phyloP scores from a whole-genome alignment of 2,888 invertebrate species.

The Monopis laevigella region DNA sequence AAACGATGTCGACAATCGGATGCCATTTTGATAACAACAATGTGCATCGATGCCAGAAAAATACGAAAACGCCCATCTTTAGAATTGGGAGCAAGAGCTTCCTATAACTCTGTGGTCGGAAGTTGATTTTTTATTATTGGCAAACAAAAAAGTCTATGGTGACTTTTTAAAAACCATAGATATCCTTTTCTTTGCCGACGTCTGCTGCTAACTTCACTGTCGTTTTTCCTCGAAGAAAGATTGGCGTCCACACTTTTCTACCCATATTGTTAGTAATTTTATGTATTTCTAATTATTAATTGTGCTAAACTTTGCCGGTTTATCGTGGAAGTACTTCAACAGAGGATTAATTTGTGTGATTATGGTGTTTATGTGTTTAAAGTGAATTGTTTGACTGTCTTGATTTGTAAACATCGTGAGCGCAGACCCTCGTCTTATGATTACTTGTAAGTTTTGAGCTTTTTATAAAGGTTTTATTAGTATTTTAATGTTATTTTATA shows the following conservation, averaged over 20 bases:
- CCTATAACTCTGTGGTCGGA: no score
- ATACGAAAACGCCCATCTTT: no score
- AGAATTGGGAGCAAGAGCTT: no score
- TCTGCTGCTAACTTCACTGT: conserved; percentile 49
- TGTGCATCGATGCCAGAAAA: no score
- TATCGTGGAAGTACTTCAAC: no score
- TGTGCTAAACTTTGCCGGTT: no score
- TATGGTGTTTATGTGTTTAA: conserved; percentile 42
- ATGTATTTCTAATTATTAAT: conserved; percentile 36
- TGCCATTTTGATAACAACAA: no score
- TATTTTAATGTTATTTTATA: not conserved
- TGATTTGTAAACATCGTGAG: conserved; percentile 63
- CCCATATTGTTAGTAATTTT: conserved; percentile 46
- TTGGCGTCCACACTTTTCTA: conserved; percentile 60
- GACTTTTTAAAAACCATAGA: conserved; percentile 19
- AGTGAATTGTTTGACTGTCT: not conserved
- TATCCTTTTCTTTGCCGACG: conserved; percentile 10
- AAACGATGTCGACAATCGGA: no score
- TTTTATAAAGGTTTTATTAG: no score
- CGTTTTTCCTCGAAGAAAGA: conserved; percentile 61
- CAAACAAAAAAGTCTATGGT: not conserved
- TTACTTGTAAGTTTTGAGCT: conserved; percentile 64
- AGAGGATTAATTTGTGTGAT: conserved; percentile 30
- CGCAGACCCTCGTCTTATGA: conserved; percentile 64
- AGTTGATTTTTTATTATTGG: no score